phyloP scores from a whole-genome alignment of 2,113 vertebrate genomes.

The Heptranchias perlo region DNA sequence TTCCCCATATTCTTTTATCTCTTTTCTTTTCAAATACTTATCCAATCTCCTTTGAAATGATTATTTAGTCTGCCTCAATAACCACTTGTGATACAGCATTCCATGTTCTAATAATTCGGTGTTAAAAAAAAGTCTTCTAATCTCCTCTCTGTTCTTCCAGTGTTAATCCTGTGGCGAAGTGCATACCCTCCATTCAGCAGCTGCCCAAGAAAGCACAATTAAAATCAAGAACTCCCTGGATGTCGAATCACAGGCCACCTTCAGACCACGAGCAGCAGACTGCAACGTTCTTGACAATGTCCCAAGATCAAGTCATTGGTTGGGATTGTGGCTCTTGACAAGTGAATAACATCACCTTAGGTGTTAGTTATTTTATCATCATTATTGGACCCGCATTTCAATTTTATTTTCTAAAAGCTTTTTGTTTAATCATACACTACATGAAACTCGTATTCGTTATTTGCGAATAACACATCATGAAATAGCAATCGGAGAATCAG shows the following conservation, averaged over 20 bases:
- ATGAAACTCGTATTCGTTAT: neutral
- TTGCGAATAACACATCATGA: neutral
- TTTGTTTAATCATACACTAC: neutral
- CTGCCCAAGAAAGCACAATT: neutral
- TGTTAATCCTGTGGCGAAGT: neutral
- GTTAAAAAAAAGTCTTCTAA: neutral
- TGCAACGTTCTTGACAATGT: too few species aligned
- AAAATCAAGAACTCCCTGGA: neutral
- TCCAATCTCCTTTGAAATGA: neutral
- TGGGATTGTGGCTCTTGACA: neutral
- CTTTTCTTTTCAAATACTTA: neutral
- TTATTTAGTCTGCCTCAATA: neutral
- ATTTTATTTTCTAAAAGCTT: neutral
- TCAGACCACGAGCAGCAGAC: neutral
- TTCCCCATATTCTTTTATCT: neutral
- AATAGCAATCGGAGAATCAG: neutral
- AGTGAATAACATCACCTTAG: neutral
- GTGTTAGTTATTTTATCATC: neutral
- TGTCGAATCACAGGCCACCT: neutral
- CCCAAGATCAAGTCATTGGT: neutral
- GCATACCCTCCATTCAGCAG: neutral
- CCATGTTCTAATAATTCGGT: neutral
- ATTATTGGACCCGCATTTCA: neutral
- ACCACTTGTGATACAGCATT: neutral
- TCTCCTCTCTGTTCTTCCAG: neutral